A percentile compares a stretch with the other conserved stretches of the same genome.
Evolutionary conservation across 1,140 invertebrate genomes (phyloP).

Genomic region (Drosophila paulistorum): DNA sequence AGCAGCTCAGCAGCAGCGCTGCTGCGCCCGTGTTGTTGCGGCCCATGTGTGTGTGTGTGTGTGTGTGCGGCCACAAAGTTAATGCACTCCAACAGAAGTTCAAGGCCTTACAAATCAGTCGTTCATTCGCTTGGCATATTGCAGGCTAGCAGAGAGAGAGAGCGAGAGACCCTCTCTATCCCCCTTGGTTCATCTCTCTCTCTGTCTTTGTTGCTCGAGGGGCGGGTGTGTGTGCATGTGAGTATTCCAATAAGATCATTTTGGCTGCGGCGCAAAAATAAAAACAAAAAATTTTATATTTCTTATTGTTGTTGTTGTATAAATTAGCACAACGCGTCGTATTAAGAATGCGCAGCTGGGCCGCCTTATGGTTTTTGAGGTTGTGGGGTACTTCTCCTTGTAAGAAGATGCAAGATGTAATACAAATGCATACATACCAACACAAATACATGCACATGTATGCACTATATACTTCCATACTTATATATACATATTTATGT

Average conservation of each 20-base stretch:
- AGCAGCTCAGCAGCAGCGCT: constrained; percentile 39
- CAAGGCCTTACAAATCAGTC: constrained; percentile 82
- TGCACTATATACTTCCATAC: neutral
- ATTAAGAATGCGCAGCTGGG: constrained; percentile 60
- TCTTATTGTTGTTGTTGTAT: constrained; percentile 58
- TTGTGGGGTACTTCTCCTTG: constrained; percentile 47
- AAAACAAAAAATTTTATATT: constrained; percentile 57
- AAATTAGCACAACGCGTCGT: constrained; percentile 58
- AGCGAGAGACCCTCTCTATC: constrained; percentile 44
- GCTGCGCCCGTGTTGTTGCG: constrained; percentile 23
- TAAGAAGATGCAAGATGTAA: constrained; percentile 43
- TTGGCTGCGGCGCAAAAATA: constrained; percentile 53
- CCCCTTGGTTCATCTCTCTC: constrained; percentile 27
- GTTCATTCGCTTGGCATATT: constrained; percentile 53
- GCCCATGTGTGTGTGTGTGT: constrained; percentile 39
- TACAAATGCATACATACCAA: constrained; percentile 16
- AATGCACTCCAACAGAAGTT: constrained; percentile 81
- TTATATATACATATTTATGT: neutral
- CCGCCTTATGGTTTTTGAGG: constrained; percentile 30
- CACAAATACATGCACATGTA: neutral
- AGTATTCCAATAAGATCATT: constrained; percentile 68
- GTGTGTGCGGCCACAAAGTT: constrained; percentile 63
- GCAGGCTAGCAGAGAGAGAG: neutral
- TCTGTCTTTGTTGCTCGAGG: neutral
- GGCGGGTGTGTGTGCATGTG: constrained; percentile 29